These are phyloP conservation scores for Astyanax mexicanus DNA, from an alignment of 2,797 vertebrate genomes.

Conservation along the genomic window DNA sequence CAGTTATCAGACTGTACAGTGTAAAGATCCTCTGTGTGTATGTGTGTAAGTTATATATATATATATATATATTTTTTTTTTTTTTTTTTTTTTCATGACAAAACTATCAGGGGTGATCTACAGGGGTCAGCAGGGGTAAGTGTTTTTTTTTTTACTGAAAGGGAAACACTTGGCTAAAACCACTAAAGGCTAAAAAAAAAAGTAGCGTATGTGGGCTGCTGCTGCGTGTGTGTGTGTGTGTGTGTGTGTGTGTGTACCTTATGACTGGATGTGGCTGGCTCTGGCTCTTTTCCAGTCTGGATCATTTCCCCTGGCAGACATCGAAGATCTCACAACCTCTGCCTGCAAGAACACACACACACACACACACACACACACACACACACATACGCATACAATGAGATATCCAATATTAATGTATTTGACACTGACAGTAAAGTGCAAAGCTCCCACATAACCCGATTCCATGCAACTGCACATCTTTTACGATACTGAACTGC, in stretches of 20 bases:
- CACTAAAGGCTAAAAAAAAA: too few relatives aligned
- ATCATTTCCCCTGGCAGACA: conserved; percentile 81
- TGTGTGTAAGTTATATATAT: neutral
- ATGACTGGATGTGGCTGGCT: conserved; percentile 78
- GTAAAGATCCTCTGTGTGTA: neutral
- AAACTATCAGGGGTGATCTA: too few relatives aligned
- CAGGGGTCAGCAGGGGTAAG: too few relatives aligned
- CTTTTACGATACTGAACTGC: neutral
- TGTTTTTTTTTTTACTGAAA: too few relatives aligned
- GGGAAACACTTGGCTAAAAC: too few relatives aligned
- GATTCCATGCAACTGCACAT: neutral
- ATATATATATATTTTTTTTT: too few relatives aligned
- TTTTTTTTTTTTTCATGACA: too few relatives aligned
- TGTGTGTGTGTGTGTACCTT: conserved; percentile 38
- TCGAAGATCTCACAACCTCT: conserved; percentile 48
- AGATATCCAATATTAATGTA: neutral
- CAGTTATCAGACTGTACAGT: neutral
- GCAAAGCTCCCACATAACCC: neutral
- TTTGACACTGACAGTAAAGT: neutral
- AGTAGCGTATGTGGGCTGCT: conserved; percentile 2
- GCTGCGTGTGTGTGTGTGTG: neutral
- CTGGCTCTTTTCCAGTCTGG: conserved; percentile 85
- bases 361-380: conserved; percentile 27
- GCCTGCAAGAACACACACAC: conserved; percentile 44
- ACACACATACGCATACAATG: conserved; percentile 23